Conservation (phyloP, 2,113 vertebrate genomes). For the Microcebus tavaratra region DNA sequence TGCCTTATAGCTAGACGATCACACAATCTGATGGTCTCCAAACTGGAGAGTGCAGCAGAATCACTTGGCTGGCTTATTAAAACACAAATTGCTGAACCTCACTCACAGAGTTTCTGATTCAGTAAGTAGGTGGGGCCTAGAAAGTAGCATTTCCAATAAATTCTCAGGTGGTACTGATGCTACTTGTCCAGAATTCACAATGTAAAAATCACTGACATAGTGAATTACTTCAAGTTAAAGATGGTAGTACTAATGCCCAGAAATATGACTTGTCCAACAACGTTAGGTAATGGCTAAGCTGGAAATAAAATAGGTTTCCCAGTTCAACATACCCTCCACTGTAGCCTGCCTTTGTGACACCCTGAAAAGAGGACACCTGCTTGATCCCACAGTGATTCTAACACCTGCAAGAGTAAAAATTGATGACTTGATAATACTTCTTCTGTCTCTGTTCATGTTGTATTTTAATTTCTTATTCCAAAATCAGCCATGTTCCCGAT, state of each 20-base stretch:
- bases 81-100: neutral
- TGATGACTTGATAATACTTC: neutral
- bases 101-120: neutral
- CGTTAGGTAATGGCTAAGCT: neutral
- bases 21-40: neutral
- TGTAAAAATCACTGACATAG: neutral
- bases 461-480: constrained; percentile 22
- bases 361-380: neutral
- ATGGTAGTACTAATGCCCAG: neutral
- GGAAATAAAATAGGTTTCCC: neutral
- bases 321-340: neutral
- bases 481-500: neutral
- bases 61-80: neutral
- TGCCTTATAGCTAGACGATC: neutral
- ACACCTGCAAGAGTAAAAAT: neutral
- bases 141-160: neutral
- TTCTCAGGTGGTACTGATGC: neutral
- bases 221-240: neutral
- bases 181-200: neutral
- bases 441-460: neutral
- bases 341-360: neutral
- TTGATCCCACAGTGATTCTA: neutral
- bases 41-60: neutral
- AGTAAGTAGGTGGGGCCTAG: neutral
- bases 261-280: neutral